Evolutionary conservation across 1,140 invertebrate species (phyloP), one percentile per base, ranked within the genome.

Genomic region (Wasmannia auropunctata): DNA sequence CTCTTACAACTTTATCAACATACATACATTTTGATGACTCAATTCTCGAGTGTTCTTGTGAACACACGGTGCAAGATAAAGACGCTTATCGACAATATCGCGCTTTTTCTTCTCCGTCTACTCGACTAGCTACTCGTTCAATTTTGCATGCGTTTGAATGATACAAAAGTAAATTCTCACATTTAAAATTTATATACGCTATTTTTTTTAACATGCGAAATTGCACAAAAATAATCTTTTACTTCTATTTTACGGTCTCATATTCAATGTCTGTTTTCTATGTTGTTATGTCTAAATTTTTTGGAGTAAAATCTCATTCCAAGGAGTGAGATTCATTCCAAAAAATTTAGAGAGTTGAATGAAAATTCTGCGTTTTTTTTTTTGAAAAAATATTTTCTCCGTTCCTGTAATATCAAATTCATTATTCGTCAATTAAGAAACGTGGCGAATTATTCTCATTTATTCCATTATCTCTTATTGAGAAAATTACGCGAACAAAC

Each of bases 51-150:
- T 34, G 31, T 25, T 75, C 72, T 25, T 40, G 3, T 22, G 62
- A 25, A 69, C 16, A 25, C 8, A 25, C 8, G 22, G 8, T 1
- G 28, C 0, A n/a, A 80, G 76, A 80, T 80, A 80, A 69, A 51
- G 43, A 69, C 34, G n/a, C 46, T 54, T 69, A 69, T 79, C 76
- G 7, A 51, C 31, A n/a, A 67, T 67, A 67, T 69, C 76, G 31
- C 22, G 22, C 19, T 79, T 79, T 25, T 79, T 79, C 2, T 51
- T 65, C 10, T 79, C 14, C 31, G 43, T 80, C n/a, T 49, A 58
- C 40, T 76, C 37, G 28, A 65, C 14, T 11, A 6, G 7, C 28
- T 28, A 67, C 31, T 69, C 31, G 31, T 22, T 25, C 43, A 51
- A 80, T 34, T 69, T 80, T 51, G 37, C 37, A 28, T 62, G 37